phyloP scores from a whole-genome alignment of 2,888 invertebrate species.

The Selenia dentaria region DNA sequence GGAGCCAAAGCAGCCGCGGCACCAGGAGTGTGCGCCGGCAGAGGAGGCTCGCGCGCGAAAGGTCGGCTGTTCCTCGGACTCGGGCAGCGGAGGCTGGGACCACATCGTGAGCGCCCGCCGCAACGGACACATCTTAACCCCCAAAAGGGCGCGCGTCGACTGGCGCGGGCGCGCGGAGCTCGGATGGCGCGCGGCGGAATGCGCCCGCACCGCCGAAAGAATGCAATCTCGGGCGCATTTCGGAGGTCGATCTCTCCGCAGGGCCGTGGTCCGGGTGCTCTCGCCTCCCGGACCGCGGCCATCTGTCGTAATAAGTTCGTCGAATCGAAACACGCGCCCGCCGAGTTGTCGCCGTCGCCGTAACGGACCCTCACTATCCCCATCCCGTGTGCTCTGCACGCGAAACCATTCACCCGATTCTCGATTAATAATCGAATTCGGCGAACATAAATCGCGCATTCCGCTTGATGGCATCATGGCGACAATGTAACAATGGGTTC shows the following conservation, averaged over 20 bases:
- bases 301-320: slow-evolving; percentile 84
- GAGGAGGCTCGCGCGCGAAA: slow-evolving; percentile 65
- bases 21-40: slow-evolving; percentile 58
- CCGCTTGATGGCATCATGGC: slow-evolving; percentile 19
- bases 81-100: slow-evolving; percentile 80
- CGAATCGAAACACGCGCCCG: slow-evolving; percentile 78
- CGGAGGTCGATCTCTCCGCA: slow-evolving; percentile 84
- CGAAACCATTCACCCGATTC: slow-evolving; percentile 61
- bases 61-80: slow-evolving; percentile 53
- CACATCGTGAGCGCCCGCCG: slow-evolving; percentile 82
- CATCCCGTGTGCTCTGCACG: slow-evolving; percentile 61
- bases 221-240: slow-evolving; percentile 85
- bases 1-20: slow-evolving; percentile 60
- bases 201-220: slow-evolving; percentile 84
- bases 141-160: slow-evolving; percentile 84
- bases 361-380: slow-evolving; percentile 69
- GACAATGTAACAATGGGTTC: slow-evolving; percentile 36
- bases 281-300: slow-evolving; percentile 76
- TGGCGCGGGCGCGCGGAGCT: slow-evolving; percentile 78
- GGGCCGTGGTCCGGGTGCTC: slow-evolving; percentile 75
- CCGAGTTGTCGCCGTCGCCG: slow-evolving; percentile 63
- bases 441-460: slow-evolving; percentile 21
- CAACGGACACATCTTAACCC: slow-evolving; percentile 83
- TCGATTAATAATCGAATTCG: slow-evolving; percentile 32
- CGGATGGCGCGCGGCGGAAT: slow-evolving; percentile 82